Percentiles rank a stretch among this genome's conserved stretches.
These are phyloP conservation scores for Hiodon tergisus DNA, from an alignment of 2,113 vertebrate genomes.

Conservation along the genomic window DNA sequence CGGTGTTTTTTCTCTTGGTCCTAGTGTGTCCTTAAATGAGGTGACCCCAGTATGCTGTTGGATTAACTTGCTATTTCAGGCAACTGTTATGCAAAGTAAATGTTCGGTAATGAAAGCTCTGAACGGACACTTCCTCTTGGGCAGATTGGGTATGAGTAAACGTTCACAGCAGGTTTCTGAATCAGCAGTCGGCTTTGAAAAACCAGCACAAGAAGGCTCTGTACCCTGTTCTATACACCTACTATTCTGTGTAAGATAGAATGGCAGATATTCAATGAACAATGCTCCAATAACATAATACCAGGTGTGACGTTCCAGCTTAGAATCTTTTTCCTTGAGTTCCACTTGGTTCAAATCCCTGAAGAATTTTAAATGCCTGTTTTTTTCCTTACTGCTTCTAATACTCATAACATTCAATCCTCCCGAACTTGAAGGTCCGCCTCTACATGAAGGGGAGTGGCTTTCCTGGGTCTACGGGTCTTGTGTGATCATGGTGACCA, in stretches of 20 bases:
- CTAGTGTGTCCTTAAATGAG: neutral
- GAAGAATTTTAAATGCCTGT: slow-evolving; percentile 11
- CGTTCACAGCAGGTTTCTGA: slow-evolving; percentile 42
- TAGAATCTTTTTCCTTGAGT: neutral
- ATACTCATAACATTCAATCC: slow-evolving; percentile 6
- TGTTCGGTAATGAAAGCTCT: slow-evolving; percentile 11
- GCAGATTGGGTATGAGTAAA: slow-evolving; percentile 52
- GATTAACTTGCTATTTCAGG: neutral
- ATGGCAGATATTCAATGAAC: slow-evolving; percentile 6
- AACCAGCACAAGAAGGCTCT: slow-evolving; percentile 10
- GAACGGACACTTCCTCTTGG: slow-evolving; percentile 44
- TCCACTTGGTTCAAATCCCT: slow-evolving; percentile 17
- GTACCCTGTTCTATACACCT: slow-evolving; percentile 20
- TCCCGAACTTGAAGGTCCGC: neutral
- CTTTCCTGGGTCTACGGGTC: neutral
- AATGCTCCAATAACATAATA: neutral
- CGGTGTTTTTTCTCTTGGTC: too few relatives aligned
- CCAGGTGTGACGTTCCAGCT: neutral
- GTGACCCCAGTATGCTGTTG: neutral
- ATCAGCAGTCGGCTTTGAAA: slow-evolving; percentile 24
- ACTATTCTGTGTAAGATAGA: slow-evolving; percentile 19
- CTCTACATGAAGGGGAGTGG: neutral
- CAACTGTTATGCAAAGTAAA: slow-evolving; percentile 10
- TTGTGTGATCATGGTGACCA: too few relatives aligned
- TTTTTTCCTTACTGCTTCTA: slow-evolving; percentile 3